Base-by-base conservation (phyloP, 2,888 invertebrate genomes). In the Syritta pipiens region DNA sequence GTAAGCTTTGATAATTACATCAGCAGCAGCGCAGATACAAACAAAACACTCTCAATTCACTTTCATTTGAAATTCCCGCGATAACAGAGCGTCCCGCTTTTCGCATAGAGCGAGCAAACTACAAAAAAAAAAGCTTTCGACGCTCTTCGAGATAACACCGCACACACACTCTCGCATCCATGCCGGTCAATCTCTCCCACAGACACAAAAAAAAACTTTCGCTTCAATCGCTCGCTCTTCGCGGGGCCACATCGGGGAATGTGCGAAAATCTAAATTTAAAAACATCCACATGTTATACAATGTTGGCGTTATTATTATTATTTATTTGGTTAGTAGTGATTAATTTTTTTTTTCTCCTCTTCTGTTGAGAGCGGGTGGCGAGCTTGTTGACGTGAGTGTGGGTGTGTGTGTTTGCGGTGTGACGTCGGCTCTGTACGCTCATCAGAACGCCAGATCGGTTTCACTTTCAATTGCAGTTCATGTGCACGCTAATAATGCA, bases 401-500 rank as follows among this genome's bases (percentile, higher is more conserved):
- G 57, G 46, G 51, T 67, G 67, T 53, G 26, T 67, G 26, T 26
- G 14, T 42, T 5, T 10, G 46, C 20, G 40, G 26, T 28, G 42
- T 60, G 59, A 71, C 72, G 77, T 63, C 22, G 14, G 22, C 40
- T n/a, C n/a, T n/a, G n/a, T n/a, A n/a, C 28, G 65, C 46, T 53
- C 49, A 55, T 67, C 49, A 57, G 68, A 74, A 79, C 55, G 24
- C 59, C 51, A 59, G 51, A 74, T 79, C 79, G 55, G 74, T 79
- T 79, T 79, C 79, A 79, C 79, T 79, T 79, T 79, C 79, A 68
- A 62, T 49, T 74, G 74, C 74, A 79, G 74, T 74, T 62, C 74
- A 74, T 74, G 79, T 74, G 74, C 79, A 74, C 20, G 35, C 42
- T 40, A 48, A 28, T 55, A 67, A 62, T 74, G 67, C 62, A 72